Conservation (phyloP, 2,113 vertebrate genomes). For the Zeus faber region DNA sequence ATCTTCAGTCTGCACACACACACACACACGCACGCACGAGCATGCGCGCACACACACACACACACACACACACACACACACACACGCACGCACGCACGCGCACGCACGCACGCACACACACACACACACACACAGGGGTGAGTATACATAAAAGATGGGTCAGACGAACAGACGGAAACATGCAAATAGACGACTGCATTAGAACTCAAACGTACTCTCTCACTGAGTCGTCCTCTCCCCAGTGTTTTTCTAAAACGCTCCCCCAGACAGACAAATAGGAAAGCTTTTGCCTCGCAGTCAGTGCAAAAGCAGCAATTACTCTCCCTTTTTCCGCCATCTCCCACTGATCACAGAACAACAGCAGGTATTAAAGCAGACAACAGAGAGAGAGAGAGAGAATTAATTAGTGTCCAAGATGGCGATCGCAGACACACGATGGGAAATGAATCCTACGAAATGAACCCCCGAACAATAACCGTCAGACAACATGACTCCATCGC, state of each 20-base stretch:
- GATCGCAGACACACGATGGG: constrained; percentile 71
- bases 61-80: constrained; percentile 34
- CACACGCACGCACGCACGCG: constrained; percentile 39
- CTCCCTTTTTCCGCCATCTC: constrained; percentile 23
- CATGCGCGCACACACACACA: constrained; percentile 4
- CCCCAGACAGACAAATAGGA: neutral
- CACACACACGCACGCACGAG: too few species aligned
- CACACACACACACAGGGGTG: constrained; percentile 24
- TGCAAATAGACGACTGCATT: constrained; percentile 10
- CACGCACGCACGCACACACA: constrained; percentile 40
- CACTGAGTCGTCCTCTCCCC: too few species aligned
- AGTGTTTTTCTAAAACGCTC: neutral
- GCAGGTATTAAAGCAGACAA: constrained; percentile 67
- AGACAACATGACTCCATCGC: too few species aligned
- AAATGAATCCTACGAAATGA: too few species aligned
- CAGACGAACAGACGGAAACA: constrained; percentile 14
- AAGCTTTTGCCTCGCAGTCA: constrained; percentile 19
- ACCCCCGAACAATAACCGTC: too few species aligned
- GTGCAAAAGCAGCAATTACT: constrained; percentile 31
- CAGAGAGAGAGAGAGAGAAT: constrained; percentile 72
- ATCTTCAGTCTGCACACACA: constrained; percentile 78
- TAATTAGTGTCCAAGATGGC: constrained; percentile 74
- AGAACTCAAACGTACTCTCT: too few species aligned
- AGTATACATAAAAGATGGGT: constrained; percentile 23
- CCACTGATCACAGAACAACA: constrained; percentile 48